phyloP scores from a whole-genome alignment of 2,113 vertebrate species.

The Engraulis encrasicolus region DNA sequence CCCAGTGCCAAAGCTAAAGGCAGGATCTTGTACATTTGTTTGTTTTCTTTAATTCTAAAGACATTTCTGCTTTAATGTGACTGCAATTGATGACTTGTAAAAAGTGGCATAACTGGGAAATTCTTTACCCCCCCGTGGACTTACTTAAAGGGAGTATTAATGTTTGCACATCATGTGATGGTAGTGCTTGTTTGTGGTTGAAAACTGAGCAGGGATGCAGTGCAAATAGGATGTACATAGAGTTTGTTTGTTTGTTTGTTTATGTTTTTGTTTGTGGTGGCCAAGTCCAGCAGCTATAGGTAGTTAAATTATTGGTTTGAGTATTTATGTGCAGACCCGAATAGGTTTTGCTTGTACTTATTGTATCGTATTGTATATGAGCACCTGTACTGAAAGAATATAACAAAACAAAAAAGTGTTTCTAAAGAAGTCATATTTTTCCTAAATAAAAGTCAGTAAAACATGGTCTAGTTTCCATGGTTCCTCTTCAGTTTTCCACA shows the following conservation, averaged over 20 bases:
- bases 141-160: constrained; percentile 28
- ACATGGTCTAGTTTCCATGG: constrained; percentile 29
- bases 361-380: constrained; percentile 52
- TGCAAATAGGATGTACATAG: constrained; percentile 32
- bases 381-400: constrained; percentile 36
- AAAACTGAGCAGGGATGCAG: constrained; percentile 30
- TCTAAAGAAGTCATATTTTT: constrained; percentile 46
- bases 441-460: constrained; percentile 50
- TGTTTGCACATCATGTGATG: constrained; percentile 19
- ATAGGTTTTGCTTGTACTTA: constrained; percentile 43
- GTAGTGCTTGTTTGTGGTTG: constrained; percentile 26
- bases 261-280: background rate
- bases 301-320: constrained; percentile 58
- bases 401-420: constrained; percentile 32
- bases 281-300: background rate
- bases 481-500: background rate
- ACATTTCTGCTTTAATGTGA: background rate
- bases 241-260: constrained; percentile 16
- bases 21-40: background rate
- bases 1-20: background rate
- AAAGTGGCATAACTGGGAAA: background rate
- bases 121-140: background rate
- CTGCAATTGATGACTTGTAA: background rate
- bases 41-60: background rate
- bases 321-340: constrained; percentile 55